These are phyloP conservation scores for Drosophila peninsularis DNA, from an alignment of 2,888 invertebrate genomes.

Conservation along the genomic window DNA sequence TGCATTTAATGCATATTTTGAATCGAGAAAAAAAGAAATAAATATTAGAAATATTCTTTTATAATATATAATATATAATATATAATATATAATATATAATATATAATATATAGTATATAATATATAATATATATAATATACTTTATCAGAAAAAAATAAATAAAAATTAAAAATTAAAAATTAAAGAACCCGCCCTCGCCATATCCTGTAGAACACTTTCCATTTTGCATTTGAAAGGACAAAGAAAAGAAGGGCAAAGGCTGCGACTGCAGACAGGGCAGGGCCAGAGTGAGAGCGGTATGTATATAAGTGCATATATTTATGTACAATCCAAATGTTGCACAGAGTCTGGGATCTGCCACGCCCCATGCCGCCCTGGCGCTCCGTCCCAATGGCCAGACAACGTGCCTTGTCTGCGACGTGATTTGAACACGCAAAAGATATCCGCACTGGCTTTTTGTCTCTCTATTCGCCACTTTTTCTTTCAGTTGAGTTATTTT, in stretches of 20 bases:
- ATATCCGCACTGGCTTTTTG: constrained; percentile 55
- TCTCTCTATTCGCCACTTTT: constrained; percentile 55
- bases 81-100: too few relatives aligned
- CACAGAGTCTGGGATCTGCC: constrained; percentile 36
- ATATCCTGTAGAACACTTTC: constrained; percentile 45
- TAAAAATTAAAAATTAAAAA: too few relatives aligned
- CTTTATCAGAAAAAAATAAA: too few relatives aligned
- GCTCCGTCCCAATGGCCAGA: constrained; percentile 20
- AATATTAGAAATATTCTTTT: too few relatives aligned
- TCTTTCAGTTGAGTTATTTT: constrained; percentile 54
- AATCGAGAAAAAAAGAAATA: too few relatives aligned
- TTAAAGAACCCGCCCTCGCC: neutral
- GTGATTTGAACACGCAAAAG: constrained; percentile 73
- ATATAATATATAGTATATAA: too few relatives aligned
- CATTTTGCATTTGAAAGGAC: constrained; percentile 40
- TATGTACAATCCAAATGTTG: constrained; percentile 40
- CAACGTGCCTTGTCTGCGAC: constrained; percentile 68
- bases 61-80: too few relatives aligned
- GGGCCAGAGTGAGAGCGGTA: constrained; percentile 5
- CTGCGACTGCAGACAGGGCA: constrained; percentile 23
- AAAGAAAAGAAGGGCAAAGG: constrained; percentile 43
- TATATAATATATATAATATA: too few relatives aligned
- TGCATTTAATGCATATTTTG: too few relatives aligned
- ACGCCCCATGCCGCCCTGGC: neutral
- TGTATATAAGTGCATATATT: constrained; percentile 12